Evolutionary conservation across 2,113 vertebrate genomes (phyloP), one percentile per base, ranked within the genome.

Genomic region (Tragelaphus imberbis): DNA sequence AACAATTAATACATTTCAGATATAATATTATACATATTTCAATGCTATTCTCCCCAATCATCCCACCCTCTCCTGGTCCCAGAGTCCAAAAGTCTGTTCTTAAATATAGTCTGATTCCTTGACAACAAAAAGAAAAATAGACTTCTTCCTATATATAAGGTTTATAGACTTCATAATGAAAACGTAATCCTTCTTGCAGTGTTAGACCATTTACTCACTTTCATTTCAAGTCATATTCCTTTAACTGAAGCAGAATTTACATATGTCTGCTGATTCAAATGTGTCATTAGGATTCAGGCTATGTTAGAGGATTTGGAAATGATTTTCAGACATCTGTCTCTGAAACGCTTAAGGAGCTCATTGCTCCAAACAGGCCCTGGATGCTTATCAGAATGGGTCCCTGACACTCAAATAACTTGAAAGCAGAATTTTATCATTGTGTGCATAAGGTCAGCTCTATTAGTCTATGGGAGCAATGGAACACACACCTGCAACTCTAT

Each of bases 281-380:
- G 23, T 87, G 58, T 91, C 71, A 44, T 96, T 97, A 95, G 91
- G 55, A 96, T 86, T 25, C 87, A 90, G 53, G 49, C 51, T 94
- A 68, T 51, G 47, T 75, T 58, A 49, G 30, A 33, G 89, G 61
- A 55, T 79, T 97, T 84, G 84, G 30, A 96, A 86, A 81, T 81
- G 75, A 96, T 96, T 80, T 68, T 88, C 84, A 96, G 88, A 85
- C 88, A 94, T 95, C 95, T 97, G 92, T 92, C 49, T 90, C 77
- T 93, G 53, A 27, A 81, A 80, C 30, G 61, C 75, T 90, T 65
- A 92, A 49, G 53, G 59, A 94, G 84, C 17, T 88, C 36, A 30
- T 90, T 95, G 30, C 65, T 94, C 51, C n/a, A 90, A 94, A 88
- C 40, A 85, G 28, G 61, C 47, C 49, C 68, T 49, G 85, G 44